A percentile compares a stretch with the other conserved stretches of the same genome.
These are phyloP conservation scores for Sinopyrophorus schimmeli DNA, from an alignment of 2,888 invertebrate genomes.

Conservation along the genomic window DNA sequence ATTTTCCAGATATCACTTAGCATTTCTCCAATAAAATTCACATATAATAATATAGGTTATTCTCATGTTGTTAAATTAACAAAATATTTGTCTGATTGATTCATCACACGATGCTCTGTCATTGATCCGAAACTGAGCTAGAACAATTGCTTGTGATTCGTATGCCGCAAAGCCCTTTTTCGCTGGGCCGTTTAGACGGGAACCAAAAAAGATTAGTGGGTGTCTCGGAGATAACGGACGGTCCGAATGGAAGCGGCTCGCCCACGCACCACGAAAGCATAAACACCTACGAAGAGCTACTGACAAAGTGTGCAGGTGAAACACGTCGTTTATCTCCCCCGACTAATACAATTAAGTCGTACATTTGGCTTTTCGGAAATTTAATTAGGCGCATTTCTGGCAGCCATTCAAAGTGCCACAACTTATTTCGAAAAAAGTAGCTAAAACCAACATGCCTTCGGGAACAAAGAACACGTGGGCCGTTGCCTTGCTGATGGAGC, in stretches of 20 bases:
- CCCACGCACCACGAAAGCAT: slow-evolving; percentile 43
- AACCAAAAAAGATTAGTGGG: slow-evolving; percentile 36
- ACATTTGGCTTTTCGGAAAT: slow-evolving; percentile 9
- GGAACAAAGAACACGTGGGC: slow-evolving; percentile 32
- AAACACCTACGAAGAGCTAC: slow-evolving; percentile 44
- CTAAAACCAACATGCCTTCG: slow-evolving; percentile 25
- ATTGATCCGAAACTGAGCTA: too few species aligned
- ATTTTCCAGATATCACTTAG: too few species aligned
- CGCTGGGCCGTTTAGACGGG: too few species aligned
- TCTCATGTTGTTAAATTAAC: too few species aligned
- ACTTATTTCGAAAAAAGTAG: slow-evolving; percentile 22
- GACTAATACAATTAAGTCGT: slow-evolving; percentile 20
- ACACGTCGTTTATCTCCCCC: slow-evolving; percentile 25
- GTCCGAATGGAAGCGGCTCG: slow-evolving; percentile 35
- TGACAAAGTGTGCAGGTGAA: slow-evolving; percentile 35
- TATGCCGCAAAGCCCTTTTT: too few species aligned
- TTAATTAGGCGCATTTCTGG: slow-evolving; percentile 16
- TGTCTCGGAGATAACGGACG: too few species aligned
- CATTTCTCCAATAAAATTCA: too few species aligned
- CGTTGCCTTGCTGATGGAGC: slow-evolving; percentile 19
- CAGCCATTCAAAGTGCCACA: slow-evolving; percentile 17
- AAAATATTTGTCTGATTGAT: too few species aligned
- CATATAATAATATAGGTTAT: too few species aligned
- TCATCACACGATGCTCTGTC: too few species aligned
- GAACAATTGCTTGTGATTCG: too few species aligned